These are phyloP conservation scores for Zeugodacus cucurbitae DNA, from an alignment of 1,140 invertebrate species.

Conservation along the genomic window DNA sequence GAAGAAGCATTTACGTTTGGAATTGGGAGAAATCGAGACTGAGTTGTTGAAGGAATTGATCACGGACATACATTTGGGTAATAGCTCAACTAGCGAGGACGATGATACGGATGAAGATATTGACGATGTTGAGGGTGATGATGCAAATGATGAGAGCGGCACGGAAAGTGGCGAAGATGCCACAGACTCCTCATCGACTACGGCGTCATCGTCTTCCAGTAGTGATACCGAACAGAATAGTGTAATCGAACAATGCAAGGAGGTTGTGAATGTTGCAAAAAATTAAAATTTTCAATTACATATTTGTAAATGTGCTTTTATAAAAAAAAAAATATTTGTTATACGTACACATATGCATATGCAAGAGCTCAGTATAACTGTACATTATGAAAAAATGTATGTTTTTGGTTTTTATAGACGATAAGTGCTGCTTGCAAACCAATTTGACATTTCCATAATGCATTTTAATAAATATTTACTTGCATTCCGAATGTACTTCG, in stretches of 20 bases:
- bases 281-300: neutral
- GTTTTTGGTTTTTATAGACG: too few relatives aligned
- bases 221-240: conserved; percentile 61
- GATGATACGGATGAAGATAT: conserved; percentile 58
- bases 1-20: conserved; percentile 56
- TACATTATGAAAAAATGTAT: too few relatives aligned
- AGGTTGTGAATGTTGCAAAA: conserved; percentile 37
- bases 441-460: neutral
- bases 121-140: conserved; percentile 53
- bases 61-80: conserved; percentile 56
- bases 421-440: neutral
- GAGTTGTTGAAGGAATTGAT: conserved; percentile 60
- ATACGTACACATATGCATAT: too few relatives aligned
- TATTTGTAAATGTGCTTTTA: neutral
- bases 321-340: too few relatives aligned
- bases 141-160: conserved; percentile 49
- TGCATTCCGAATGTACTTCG: neutral
- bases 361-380: too few relatives aligned
- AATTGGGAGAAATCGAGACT: conserved; percentile 57
- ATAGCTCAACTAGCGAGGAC: conserved; percentile 46
- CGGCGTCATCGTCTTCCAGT: conserved; percentile 45
- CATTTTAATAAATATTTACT: neutral
- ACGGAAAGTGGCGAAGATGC: conserved; percentile 48
- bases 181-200: conserved; percentile 42
- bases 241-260: conserved; percentile 59